phyloP scores from a whole-genome alignment of 1,140 invertebrate genomes.

The Drosophila kepulauana region DNA sequence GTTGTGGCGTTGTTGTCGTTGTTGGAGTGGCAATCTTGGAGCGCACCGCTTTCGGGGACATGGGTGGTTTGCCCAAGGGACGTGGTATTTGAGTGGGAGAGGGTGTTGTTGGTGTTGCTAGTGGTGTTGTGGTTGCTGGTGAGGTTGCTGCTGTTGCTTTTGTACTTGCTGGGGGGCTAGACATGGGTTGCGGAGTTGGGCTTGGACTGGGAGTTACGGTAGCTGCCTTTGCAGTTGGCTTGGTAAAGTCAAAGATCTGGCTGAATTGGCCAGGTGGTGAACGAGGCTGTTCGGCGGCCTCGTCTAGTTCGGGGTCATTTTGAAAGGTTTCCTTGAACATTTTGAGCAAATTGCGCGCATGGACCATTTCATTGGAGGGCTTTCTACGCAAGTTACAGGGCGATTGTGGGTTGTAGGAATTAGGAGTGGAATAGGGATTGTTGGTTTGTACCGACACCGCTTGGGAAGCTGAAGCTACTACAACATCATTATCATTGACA shows the following conservation, averaged over 20 bases:
- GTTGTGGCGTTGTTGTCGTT: conserved; percentile 41
- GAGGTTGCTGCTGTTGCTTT: background rate
- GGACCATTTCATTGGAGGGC: conserved; percentile 83
- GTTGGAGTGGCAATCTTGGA: conserved; percentile 21
- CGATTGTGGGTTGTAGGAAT: conserved; percentile 4
- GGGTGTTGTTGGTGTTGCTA: background rate
- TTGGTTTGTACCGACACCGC: conserved; percentile 60
- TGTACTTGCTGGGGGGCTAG: conserved; percentile 19
- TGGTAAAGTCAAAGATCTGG: conserved; percentile 73
- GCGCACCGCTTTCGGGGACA: conserved; percentile 77
- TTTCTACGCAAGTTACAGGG: conserved; percentile 81
- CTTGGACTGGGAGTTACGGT: conserved; percentile 16
- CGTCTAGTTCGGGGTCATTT: conserved; percentile 74
- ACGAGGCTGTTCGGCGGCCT: conserved; percentile 40
- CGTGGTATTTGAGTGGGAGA: conserved; percentile 71
- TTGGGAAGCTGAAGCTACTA: conserved; percentile 71
- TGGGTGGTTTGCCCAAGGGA: conserved; percentile 75
- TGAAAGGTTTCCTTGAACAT: conserved; percentile 83
- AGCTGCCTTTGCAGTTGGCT: conserved; percentile 13
- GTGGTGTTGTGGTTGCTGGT: background rate
- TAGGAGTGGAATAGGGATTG: conserved; percentile 28
- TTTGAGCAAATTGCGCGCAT: conserved; percentile 77
- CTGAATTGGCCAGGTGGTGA: conserved; percentile 51
- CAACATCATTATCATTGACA: conserved; percentile 52
- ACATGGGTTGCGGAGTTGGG: conserved; percentile 13